Evolutionary conservation across 2,888 invertebrate genomes (phyloP).

Genomic region (Drosophila lutescens): DNA sequence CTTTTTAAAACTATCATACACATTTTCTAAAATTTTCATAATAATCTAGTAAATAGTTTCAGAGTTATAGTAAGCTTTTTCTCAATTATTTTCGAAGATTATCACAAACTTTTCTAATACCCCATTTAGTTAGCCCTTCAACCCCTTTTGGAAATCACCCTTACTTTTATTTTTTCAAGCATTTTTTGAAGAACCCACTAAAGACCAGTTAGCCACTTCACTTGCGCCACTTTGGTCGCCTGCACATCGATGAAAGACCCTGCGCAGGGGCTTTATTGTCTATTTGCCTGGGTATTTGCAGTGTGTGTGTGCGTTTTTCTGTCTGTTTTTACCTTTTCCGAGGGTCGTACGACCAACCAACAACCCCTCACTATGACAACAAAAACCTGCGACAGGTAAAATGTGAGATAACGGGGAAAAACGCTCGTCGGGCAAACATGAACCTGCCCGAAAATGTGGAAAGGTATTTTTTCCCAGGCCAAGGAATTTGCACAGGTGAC

Average conservation of each 20-base stretch:
- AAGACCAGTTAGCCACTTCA: slow-evolving; percentile 2
- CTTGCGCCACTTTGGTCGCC: slow-evolving; percentile 29
- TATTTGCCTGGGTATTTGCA: slow-evolving; percentile 23
- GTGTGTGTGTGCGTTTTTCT: neutral
- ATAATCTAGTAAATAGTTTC: neutral
- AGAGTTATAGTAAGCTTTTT: neutral
- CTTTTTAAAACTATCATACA: neutral
- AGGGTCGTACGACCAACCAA: slow-evolving; percentile 42
- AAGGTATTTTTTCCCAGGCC: slow-evolving; percentile 34
- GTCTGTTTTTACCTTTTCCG: slow-evolving; percentile 26
- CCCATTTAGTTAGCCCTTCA: too few relatives aligned
- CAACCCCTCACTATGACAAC: slow-evolving; percentile 46
- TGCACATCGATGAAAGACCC: slow-evolving; percentile 10
- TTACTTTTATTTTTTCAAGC: too few relatives aligned
- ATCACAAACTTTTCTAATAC: too few relatives aligned
- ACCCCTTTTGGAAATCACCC: too few relatives aligned
- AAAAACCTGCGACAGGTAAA: slow-evolving; percentile 64
- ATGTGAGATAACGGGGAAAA: slow-evolving; percentile 64
- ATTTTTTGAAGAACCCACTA: neutral
- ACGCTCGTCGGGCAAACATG: slow-evolving; percentile 20
- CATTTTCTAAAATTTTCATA: neutral
- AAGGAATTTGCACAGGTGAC: slow-evolving; percentile 42
- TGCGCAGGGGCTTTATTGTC: slow-evolving; percentile 28
- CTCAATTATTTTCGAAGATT: too few relatives aligned
- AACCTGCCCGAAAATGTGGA: slow-evolving; percentile 16